Base-by-base conservation (phyloP, 2,888 invertebrate species). In the Limenitis camilla region DNA sequence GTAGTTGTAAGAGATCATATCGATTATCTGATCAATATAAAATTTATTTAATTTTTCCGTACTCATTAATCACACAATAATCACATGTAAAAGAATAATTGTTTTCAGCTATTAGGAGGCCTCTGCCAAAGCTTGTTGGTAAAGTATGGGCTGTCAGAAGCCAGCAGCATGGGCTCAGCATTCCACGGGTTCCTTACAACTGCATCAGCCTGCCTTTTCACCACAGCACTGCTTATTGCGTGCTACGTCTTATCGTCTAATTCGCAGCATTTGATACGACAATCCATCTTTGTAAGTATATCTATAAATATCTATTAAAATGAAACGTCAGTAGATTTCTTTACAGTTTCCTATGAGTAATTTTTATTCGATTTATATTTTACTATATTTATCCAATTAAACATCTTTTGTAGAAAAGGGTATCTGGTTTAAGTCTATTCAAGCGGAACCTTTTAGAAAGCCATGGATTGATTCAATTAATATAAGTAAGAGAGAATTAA, bases 171-270 rank as follows among this genome's bases (percentile, higher is more conserved):
- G 73, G 96, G 96, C 6, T 90, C 92, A 3, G 93, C 95, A 3
- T 93, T 94, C 75, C 92, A 93, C 61, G 91, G 95, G 36, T 94
- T 95, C 70, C 80, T 96, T 55, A 94, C 94, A 7, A 93, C 95
- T 0, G 92, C 92, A 0, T 93, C 94, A 0, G 93, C 94, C 55
- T 94, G 95, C 63, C 90, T 94, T 44, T 90, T 95, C 63, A 95
- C 94, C 33, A 93, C 94, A 0, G 83, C 91, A 1, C 86, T 96
- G 1, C 86, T 96, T 39, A 88, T 95, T 50, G 77, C 92, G 27
- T 94, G 94, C 74, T 96, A 96, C 74, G 87, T 94, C 27, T 87
- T 95, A 52, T 96, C 96, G 0, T 90, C 92, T 43, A 93, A 92
- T 72, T 92, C 95, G 0, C 92, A 92, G 64, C 89, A 90, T 57